Base-by-base conservation (phyloP, 2,113 vertebrate species). In the Dendropsophus ebraccatus region DNA sequence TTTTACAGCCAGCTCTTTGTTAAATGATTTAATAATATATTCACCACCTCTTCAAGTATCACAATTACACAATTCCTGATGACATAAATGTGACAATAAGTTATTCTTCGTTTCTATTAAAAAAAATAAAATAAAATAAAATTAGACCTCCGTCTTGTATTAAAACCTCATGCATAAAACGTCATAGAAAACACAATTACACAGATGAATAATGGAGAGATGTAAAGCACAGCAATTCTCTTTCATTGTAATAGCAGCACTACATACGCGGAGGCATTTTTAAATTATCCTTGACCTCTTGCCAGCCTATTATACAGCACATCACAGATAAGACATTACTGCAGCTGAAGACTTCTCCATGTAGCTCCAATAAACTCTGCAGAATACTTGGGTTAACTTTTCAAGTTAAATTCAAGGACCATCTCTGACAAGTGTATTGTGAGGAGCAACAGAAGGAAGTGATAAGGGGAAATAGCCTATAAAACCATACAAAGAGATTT, bases 261-360 rank as follows among this genome's bases (percentile, higher is more conserved):
- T 73, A 56, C 50, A 84, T 72, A 28, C 37, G 58, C 54, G 17
- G 23, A 75, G 54, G 30, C 70, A 75, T 84, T 84, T 75, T 76
- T 56, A 60, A 75, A 84, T 75, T 75, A 74, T 62, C 82, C 54
- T 75, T 84, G 70, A 84, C 70, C 82, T 84, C 82, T 62, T 56
- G 82, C 25, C 47, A 74, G 72, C 70, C 82, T 62, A 84, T 84
- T 75, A 76, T 75, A 84, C 72, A 84, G 35, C 82, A 84, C 70
- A 62, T 76, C 54, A 75, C 82, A 60, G 70, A 84, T 75, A 75
- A 84, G n/a, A 65, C 54, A 84, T 75, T 75, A 41, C 72, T 75
- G 82, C 70, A 47, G 54, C 82, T 58, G 30, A 58, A 74, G 14
- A 30, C 41, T 73, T 75, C 70, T 84, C 35, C n/a, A 62, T 28